Evolutionary conservation across 2,888 invertebrate genomes (phyloP), one percentile per base, ranked within the genome.

Genomic region (Eilema caniola): DNA sequence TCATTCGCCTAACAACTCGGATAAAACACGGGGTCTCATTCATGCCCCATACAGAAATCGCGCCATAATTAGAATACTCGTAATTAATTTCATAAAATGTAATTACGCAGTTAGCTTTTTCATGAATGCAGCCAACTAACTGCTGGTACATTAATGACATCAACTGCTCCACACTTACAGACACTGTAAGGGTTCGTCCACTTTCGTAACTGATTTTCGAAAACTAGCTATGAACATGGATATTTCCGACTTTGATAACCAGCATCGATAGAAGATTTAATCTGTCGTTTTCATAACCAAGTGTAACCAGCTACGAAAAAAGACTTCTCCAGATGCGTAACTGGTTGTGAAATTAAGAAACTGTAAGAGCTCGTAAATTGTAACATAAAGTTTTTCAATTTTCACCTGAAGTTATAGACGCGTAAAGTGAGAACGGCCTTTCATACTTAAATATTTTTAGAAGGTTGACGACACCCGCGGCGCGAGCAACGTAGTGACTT

Each of bases 371-470:
- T 93, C 90, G 90, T 93, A 91, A 94, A 90, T 93, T 90, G 90
- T 93, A 91, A 94, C 92, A 90, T 93, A 93, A 94, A 94, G 92
- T 93, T 95, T 95, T 95, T 93, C 93, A 95, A 95, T 94, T 95
- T 94, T 92, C 93, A 93, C 93, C 91, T 93, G 88, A 90, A 92
- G 90, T 93, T 92, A 92, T 91, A 91, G 87, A 88, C 88, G 88
- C 85, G 87, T 93, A 93, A 94, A 94, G 90, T 86, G 87, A 87
- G 88, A 57, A 88, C 86, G 85, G 88, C 85, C 84, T 83, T 77
- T 75, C 80, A 79, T 78, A 86, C 89, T 90, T 92, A 91, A 92
- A 93, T 92, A 92, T 93, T 90, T 90, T 89, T 88, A 86, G 87
- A 88, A 90, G 90, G 92, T 91, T 92, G 92, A 91, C 91, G 92